A percentile compares a stretch with the other conserved stretches of the same genome.
These are phyloP conservation scores for Sitta europaea DNA, from an alignment of 2,113 vertebrate genomes.

Conservation along the genomic window DNA sequence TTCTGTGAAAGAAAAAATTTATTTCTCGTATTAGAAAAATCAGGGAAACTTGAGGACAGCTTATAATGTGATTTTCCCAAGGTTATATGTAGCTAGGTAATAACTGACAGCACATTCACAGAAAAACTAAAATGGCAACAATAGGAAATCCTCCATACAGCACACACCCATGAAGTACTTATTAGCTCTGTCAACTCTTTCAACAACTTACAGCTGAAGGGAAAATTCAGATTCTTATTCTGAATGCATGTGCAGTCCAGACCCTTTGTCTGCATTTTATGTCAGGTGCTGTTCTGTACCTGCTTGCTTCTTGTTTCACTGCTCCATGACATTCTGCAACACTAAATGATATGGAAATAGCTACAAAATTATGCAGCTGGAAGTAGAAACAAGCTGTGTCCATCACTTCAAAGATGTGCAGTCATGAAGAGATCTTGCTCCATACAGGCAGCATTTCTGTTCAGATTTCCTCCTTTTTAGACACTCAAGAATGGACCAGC, in stretches of 20 bases:
- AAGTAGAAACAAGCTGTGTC: background rate
- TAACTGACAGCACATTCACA: background rate
- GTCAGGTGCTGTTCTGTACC: background rate
- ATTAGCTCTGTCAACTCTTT: background rate
- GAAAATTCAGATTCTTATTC: background rate
- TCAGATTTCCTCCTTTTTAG: background rate
- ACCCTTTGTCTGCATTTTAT: background rate
- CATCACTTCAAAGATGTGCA: background rate
- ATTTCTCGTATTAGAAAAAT: background rate
- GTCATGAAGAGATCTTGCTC: background rate
- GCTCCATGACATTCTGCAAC: background rate
- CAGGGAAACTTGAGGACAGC: background rate
- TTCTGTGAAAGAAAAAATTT: background rate
- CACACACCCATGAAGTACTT: background rate
- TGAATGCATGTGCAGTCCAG: background rate
- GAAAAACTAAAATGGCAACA: background rate
- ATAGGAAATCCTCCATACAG: background rate
- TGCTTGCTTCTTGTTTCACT: background rate
- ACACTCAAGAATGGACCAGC: accelerated
- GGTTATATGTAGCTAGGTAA: background rate
- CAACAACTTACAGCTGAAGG: background rate
- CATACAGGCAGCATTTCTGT: background rate
- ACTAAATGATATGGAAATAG: background rate
- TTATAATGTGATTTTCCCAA: background rate
- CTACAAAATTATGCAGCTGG: background rate